Evolutionary conservation across 2,113 vertebrate species (phyloP), one percentile per base, ranked within the genome.

Genomic region (Melospiza melodia): DNA sequence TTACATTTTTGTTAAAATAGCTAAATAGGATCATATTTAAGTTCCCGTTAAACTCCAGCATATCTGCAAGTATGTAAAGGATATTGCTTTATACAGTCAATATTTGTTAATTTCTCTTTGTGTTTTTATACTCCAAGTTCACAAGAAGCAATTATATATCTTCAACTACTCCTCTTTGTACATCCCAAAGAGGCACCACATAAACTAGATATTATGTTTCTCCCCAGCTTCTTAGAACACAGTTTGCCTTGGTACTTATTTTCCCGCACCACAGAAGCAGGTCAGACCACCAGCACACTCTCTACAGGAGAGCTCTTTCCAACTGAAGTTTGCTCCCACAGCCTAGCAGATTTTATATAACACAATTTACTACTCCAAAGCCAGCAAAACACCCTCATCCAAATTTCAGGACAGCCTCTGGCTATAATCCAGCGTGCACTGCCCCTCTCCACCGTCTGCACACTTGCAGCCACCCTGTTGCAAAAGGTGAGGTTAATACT

Each of bases 261-360:
- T 52, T 24, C 24, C 49, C 30, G 28, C 48, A 61, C 30, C 43
- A 61, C 25, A 92, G 74, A 82, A 84, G 49, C 69, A 48, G n/a
- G 48, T 48, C 84, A 95, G 89, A 95, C 84, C 84, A 95, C 81
- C 91, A 89, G 71, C 65, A 39, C 21, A 15, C 41, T 79, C 72
- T 71, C 65, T 82, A 79, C 7, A 20, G 37, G 28, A 94, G 37
- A 87, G 52, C 52, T 73, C 48, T 37, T 76, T 76, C 66, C 62
- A 76, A 37, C 25, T 75, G 77, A 59, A 39, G 84, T 37, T 84
- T 74, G 71, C 41, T 94, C 20, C 49, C 66, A 90, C 17, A 85
- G 82, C 49, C 78, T 18, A 58, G 39, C 14, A 71, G 43, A 73
- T 81, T 93, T 89, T 84, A 82, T 54, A 31, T 43, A 94, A 90